Evolutionary conservation across 2,888 invertebrate species (phyloP).

Genomic region (Nebria brevicollis): DNA sequence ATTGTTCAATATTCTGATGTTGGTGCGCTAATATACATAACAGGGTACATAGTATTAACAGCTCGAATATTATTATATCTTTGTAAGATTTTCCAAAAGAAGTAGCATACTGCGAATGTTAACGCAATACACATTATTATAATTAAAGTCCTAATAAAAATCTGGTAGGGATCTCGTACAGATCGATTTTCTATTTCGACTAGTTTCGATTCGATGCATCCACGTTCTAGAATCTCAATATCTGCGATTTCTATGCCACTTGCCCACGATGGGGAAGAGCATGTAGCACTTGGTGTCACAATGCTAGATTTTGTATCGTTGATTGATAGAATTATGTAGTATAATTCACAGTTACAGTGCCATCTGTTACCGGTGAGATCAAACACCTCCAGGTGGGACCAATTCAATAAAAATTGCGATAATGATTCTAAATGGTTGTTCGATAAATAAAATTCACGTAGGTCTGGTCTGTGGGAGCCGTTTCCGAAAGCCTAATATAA

Average conservation of each 20-base stretch:
- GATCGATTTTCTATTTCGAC: not conserved
- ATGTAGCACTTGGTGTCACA: slow-evolving; percentile 35
- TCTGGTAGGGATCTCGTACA: not conserved
- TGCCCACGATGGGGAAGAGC: slow-evolving; percentile 26
- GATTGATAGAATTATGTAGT: slow-evolving; percentile 53
- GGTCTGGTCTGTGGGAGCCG: slow-evolving; percentile 4
- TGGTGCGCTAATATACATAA: slow-evolving; percentile 36
- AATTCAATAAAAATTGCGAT: slow-evolving; percentile 66
- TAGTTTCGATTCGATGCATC: slow-evolving; percentile 2
- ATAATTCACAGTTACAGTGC: slow-evolving; percentile 70
- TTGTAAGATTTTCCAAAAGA: slow-evolving; percentile 26
- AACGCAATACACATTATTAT: slow-evolving; percentile 7
- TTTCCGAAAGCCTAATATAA: slow-evolving; percentile 29
- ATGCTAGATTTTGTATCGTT: slow-evolving; percentile 49
- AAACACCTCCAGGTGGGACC: slow-evolving; percentile 67
- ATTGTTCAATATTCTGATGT: slow-evolving; percentile 22
- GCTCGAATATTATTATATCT: slow-evolving; percentile 28
- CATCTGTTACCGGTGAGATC: slow-evolving; percentile 73
- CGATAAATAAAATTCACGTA: slow-evolving; percentile 64
- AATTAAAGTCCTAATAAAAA: slow-evolving; percentile 7
- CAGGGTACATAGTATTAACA: slow-evolving; percentile 32
- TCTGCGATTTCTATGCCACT: slow-evolving; percentile 26
- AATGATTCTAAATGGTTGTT: slow-evolving; percentile 70
- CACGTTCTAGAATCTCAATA: slow-evolving; percentile 15
- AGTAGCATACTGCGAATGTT: slow-evolving; percentile 17